A percentile compares a stretch with the other conserved stretches of the same genome.
These are phyloP conservation scores for Bungarus multicinctus DNA, from an alignment of 2,113 vertebrate genomes.

Conservation along the genomic window DNA sequence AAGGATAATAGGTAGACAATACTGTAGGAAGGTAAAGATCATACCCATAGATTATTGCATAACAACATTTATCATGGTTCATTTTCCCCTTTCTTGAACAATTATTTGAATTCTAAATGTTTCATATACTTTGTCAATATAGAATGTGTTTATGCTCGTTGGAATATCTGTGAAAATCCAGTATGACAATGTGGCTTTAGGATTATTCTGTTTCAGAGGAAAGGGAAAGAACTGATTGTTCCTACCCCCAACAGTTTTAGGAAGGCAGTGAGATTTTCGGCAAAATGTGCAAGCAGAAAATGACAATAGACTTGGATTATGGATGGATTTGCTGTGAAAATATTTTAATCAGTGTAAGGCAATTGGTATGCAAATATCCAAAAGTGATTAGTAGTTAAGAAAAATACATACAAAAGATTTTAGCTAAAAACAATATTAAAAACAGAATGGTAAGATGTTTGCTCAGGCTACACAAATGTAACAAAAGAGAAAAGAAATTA, in stretches of 20 bases:
- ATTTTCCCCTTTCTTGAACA: not conserved
- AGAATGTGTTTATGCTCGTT: not conserved
- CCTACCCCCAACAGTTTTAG: not conserved
- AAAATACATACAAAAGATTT: not conserved
- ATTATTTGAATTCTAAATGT: not conserved
- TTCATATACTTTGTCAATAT: not conserved
- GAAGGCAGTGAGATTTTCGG: not conserved
- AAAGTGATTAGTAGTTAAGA: not conserved
- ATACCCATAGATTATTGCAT: not conserved
- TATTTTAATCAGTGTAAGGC: not conserved
- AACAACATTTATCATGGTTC: not conserved
- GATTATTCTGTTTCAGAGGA: not conserved
- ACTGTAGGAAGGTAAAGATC: not conserved
- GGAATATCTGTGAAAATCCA: not conserved
- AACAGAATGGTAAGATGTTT: not conserved
- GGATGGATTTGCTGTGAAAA: not conserved
- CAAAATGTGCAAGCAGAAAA: not conserved
- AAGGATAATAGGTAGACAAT: not conserved
- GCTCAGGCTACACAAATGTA: not conserved
- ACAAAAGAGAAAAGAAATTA: not conserved
- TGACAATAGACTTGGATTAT: not conserved
- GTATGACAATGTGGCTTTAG: not conserved
- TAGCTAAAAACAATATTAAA: not conserved
- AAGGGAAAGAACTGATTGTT: not conserved
- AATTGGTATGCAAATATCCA: not conserved